These are phyloP conservation scores for Dinoponera quadriceps DNA, from an alignment of 1,140 invertebrate genomes.

Conservation along the genomic window DNA sequence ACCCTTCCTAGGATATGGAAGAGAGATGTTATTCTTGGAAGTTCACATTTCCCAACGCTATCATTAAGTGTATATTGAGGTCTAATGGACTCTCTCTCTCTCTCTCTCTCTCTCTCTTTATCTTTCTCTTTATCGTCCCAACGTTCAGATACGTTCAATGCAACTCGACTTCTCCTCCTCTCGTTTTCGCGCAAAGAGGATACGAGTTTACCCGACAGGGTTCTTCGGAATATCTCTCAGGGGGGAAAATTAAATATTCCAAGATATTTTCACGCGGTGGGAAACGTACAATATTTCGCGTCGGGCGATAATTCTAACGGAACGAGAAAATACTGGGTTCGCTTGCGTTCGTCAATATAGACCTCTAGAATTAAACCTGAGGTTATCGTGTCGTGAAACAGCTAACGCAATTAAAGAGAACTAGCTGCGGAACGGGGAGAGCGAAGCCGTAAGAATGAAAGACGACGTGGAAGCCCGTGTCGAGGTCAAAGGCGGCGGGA, in stretches of 20 bases:
- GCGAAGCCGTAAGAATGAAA: slow-evolving; percentile 50
- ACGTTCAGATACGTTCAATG: slow-evolving; percentile 14
- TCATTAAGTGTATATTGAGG: slow-evolving; percentile 30
- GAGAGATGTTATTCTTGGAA: slow-evolving; percentile 16
- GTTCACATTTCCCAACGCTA: not conserved
- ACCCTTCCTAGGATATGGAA: slow-evolving; percentile 8
- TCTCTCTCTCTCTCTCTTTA: too few relatives aligned
- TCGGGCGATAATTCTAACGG: not conserved
- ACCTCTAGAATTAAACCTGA: slow-evolving; percentile 19
- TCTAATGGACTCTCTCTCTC: not conserved
- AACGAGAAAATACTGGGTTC: slow-evolving; percentile 12
- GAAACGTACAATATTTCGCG: not conserved
- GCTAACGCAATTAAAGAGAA: slow-evolving; percentile 65
- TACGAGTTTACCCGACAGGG: not conserved
- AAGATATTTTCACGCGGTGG: not conserved
- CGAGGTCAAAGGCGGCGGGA: slow-evolving; percentile 31
- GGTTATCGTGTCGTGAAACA: slow-evolving; percentile 25
- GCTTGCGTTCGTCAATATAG: not conserved
- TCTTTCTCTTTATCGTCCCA: too few relatives aligned
- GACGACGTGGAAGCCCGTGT: slow-evolving; percentile 33
- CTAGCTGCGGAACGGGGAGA: slow-evolving; percentile 24
- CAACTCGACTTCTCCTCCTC: slow-evolving; percentile 10
- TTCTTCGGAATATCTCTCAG: not conserved
- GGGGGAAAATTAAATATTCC: slow-evolving; percentile 7
- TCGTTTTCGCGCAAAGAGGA: not conserved